Conservation (phyloP, 2,797 vertebrate species). For the Dicrostonyx torquatus region DNA sequence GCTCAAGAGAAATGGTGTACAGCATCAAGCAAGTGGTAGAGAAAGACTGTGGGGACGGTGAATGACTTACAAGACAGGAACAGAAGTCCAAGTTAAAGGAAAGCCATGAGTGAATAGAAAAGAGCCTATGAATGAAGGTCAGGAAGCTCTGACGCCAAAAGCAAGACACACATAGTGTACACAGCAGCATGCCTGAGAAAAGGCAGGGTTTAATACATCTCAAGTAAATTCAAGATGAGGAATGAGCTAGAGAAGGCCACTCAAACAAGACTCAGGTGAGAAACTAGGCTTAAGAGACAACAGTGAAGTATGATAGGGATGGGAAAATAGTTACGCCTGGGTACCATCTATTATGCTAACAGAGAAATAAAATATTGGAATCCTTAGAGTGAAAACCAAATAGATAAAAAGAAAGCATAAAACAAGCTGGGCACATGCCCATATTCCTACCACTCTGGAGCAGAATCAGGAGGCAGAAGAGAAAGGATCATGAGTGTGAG, state of each 20-base stretch:
- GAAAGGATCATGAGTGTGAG: neutral
- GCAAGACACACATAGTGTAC: neutral
- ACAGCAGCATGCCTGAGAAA: neutral
- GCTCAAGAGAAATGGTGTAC: neutral
- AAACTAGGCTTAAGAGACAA: neutral
- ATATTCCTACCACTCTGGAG: neutral
- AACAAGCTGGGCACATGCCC: neutral
- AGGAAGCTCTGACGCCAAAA: neutral
- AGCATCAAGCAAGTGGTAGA: neutral
- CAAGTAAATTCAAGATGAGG: neutral
- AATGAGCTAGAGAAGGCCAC: neutral
- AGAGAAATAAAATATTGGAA: neutral
- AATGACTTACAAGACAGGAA: constrained; percentile 23
- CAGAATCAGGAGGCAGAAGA: neutral
- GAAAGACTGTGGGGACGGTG: neutral
- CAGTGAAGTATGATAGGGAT: neutral
- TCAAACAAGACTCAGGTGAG: neutral
- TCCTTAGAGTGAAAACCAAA: neutral
- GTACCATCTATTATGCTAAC: neutral
- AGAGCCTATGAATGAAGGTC: neutral
- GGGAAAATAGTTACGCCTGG: neutral
- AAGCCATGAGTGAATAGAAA: neutral
- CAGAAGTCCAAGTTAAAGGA: constrained; percentile 50
- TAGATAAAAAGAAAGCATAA: constrained; percentile 20
- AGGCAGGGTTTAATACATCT: neutral